Evolutionary conservation across 2,797 vertebrate genomes (phyloP).

Genomic region (Mus caroli): DNA sequence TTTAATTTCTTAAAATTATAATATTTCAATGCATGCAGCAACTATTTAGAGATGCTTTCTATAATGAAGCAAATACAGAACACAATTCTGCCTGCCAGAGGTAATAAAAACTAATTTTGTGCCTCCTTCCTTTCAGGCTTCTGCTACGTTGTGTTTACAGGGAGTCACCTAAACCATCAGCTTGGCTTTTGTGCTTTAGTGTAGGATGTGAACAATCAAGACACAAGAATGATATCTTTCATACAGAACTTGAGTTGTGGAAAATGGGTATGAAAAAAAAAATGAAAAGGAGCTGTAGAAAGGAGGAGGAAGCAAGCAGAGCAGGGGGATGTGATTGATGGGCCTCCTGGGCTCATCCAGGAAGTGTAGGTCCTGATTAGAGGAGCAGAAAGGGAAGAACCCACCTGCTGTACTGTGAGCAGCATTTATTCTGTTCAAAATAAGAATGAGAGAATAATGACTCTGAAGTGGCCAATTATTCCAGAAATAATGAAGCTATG

Average conservation of each 20-base stretch:
- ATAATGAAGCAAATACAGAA: conserved; percentile 14
- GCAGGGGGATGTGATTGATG: neutral
- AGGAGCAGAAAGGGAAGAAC: neutral
- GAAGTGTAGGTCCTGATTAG: neutral
- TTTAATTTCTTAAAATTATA: conserved; percentile 60
- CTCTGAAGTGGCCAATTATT: conserved; percentile 55
- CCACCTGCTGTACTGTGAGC: neutral
- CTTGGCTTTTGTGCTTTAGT: conserved; percentile 7
- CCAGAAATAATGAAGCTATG: conserved; percentile 24
- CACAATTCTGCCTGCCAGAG: neutral
- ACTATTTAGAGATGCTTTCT: conserved; percentile 53
- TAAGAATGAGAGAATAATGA: conserved; percentile 22
- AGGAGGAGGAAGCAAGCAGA: neutral
- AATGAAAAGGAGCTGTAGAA: neutral
- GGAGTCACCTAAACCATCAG: neutral
- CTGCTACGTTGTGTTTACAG: neutral
- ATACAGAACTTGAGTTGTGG: neutral
- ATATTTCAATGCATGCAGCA: neutral
- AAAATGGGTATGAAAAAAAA: neutral
- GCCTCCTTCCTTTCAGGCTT: neutral
- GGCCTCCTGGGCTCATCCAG: neutral
- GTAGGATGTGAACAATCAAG: conserved; percentile 21
- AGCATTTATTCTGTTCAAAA: conserved; percentile 26
- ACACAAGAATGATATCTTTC: neutral
- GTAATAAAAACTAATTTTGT: neutral